phyloP scores from a whole-genome alignment of 2,113 vertebrate species.

The Columba livia region DNA sequence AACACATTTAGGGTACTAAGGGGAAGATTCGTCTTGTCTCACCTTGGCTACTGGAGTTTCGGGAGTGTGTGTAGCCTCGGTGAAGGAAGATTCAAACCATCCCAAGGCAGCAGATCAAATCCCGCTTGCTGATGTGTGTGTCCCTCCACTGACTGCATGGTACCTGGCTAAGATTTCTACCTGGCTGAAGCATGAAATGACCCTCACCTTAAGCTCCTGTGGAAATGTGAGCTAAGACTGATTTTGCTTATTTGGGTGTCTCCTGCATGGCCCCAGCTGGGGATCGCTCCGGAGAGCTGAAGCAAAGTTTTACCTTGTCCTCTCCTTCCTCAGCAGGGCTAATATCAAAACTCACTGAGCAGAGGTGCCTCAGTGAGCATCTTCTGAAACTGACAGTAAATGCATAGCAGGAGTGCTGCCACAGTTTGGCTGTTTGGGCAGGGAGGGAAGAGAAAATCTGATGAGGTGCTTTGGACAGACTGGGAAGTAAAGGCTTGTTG shows the following conservation, averaged over 20 bases:
- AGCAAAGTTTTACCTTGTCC: neutral
- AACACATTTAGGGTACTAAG: fast-evolving
- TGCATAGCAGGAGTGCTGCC: fast-evolving
- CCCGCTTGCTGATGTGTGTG: fast-evolving
- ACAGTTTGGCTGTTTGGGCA: neutral
- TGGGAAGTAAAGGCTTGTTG: neutral
- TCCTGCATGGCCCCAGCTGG: fast-evolving
- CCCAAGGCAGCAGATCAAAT: neutral
- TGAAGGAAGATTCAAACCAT: neutral
- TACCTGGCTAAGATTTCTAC: neutral
- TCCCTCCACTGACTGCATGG: neutral
- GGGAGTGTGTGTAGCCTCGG: neutral
- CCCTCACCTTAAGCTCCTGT: neutral
- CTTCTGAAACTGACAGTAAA: neutral
- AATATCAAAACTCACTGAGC: neutral
- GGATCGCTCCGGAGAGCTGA: neutral
- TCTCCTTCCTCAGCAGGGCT: neutral
- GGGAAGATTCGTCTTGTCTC: neutral
- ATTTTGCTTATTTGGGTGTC: neutral
- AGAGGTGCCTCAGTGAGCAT: neutral
- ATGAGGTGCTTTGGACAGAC: neutral
- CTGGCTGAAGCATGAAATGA: neutral
- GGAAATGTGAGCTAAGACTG: neutral
- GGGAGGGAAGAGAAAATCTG: neutral
- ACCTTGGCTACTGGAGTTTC: neutral